Evolutionary conservation across 2,888 invertebrate species (phyloP).

Genomic region (Caenorhabditis sulstoni): DNA sequence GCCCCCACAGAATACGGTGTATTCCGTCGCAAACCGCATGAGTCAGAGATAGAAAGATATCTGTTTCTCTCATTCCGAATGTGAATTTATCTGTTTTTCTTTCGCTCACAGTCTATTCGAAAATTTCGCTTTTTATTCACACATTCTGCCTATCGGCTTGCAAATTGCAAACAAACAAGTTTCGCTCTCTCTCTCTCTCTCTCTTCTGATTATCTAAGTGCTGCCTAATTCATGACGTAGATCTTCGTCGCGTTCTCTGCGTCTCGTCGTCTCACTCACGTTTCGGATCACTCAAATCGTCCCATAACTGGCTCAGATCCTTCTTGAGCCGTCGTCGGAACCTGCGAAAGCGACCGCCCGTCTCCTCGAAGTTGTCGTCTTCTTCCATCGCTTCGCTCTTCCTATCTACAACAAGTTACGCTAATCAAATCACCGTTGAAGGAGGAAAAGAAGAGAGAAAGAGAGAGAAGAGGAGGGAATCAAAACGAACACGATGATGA

Average conservation of each 20-base stretch:
- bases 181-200: not conserved
- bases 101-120: not conserved
- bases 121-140: conserved; percentile 38
- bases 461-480: conserved; percentile 10
- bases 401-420: conserved; percentile 52
- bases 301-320: conserved; percentile 56
- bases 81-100: conserved; percentile 18
- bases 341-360: conserved; percentile 34
- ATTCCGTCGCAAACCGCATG: no score
- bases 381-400: conserved; percentile 11
- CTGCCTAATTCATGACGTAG: conserved; percentile 31
- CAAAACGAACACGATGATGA: conserved; percentile 21
- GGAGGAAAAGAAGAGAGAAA: conserved; percentile 12
- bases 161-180: conserved; percentile 48
- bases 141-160: conserved; percentile 19
- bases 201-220: conserved; percentile 40
- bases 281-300: conserved; percentile 53
- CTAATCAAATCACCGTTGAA: conserved; percentile 51
- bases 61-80: no score
- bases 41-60: no score
- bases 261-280: conserved; percentile 29
- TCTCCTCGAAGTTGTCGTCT: conserved; percentile 35
- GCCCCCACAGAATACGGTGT: no score
- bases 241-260: not conserved
- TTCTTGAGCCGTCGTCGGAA: conserved; percentile 49